phyloP scores from a whole-genome alignment of 2,888 invertebrate species.

The Ophraella communa region DNA sequence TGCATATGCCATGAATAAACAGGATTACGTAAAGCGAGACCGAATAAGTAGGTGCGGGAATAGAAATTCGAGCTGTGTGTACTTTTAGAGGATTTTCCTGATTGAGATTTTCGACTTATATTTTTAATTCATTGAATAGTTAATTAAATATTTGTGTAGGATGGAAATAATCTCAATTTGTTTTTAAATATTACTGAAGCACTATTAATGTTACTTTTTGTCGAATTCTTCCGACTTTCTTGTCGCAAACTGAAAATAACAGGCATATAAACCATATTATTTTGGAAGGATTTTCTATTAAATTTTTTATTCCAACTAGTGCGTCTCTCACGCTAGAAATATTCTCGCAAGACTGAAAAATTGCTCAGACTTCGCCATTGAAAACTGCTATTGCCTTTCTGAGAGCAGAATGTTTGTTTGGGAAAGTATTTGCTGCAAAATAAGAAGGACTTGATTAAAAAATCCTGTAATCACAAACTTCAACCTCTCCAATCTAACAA shows the following conservation, averaged over 20 bases:
- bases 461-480: constrained; percentile 1
- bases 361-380: constrained; percentile 16
- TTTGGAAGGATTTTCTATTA: constrained; percentile 25
- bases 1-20: constrained; percentile 4
- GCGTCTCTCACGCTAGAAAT: constrained; percentile 17
- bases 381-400: constrained; percentile 15
- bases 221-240: constrained; percentile 30
- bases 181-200: too few species aligned
- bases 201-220: constrained; percentile 30
- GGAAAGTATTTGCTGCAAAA: constrained; percentile 11
- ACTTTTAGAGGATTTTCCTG: background rate
- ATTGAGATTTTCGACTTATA: background rate
- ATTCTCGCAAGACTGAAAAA: constrained; percentile 24
- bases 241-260: constrained; percentile 33
- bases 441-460: constrained; percentile 5
- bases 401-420: constrained; percentile 14
- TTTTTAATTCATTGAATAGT: background rate
- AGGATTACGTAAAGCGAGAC: background rate
- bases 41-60: background rate
- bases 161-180: too few species aligned
- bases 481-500: background rate
- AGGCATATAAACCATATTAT: constrained; percentile 33
- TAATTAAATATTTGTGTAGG: background rate
- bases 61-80: background rate
- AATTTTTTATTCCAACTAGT: constrained; percentile 24